Evolutionary conservation across 1,140 invertebrate species (phyloP).

Genomic region (Chrysoperla carnea): DNA sequence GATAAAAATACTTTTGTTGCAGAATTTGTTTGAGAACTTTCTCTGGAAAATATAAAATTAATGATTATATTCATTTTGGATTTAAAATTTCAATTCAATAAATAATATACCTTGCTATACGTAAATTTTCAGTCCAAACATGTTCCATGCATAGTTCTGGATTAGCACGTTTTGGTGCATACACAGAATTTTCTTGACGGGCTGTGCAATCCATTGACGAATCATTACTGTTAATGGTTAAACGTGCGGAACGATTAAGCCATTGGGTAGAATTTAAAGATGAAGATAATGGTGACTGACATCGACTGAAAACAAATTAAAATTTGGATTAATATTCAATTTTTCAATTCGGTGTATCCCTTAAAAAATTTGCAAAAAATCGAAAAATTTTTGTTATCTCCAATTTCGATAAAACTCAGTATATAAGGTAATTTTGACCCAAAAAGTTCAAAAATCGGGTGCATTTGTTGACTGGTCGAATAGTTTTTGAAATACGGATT

Average conservation of each 20-base stretch:
- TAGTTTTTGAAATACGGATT: too few relatives aligned
- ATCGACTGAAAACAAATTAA: conserved; percentile 13
- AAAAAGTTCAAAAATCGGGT: too few relatives aligned
- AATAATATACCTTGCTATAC: conserved; percentile 25
- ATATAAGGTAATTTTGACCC: too few relatives aligned
- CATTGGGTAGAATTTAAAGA: conserved; percentile 10
- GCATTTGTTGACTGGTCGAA: too few relatives aligned
- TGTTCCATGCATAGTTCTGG: conserved; percentile 77
- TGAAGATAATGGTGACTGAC: conserved; percentile 15
- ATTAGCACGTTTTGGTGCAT: conserved; percentile 46
- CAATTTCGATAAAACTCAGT: too few relatives aligned
- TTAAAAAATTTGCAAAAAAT: too few relatives aligned
- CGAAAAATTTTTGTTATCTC: too few relatives aligned
- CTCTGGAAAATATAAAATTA: conserved; percentile 17
- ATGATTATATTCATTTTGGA: conserved; percentile 1
- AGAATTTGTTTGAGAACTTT: conserved; percentile 23
- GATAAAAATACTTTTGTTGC: conserved; percentile 67
- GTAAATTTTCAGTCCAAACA: conserved; percentile 63
- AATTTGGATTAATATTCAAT: too few relatives aligned
- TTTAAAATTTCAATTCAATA: neutral
- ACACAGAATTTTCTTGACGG: neutral
- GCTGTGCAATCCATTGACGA: conserved; percentile 4
- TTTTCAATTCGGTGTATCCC: too few relatives aligned
- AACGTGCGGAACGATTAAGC: conserved; percentile 7
- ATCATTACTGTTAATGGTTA: conserved; percentile 1